A percentile compares a stretch with the other conserved stretches of the same genome.
phyloP scores from a whole-genome alignment of 2,113 vertebrate genomes.

The Poecilia latipinna region DNA sequence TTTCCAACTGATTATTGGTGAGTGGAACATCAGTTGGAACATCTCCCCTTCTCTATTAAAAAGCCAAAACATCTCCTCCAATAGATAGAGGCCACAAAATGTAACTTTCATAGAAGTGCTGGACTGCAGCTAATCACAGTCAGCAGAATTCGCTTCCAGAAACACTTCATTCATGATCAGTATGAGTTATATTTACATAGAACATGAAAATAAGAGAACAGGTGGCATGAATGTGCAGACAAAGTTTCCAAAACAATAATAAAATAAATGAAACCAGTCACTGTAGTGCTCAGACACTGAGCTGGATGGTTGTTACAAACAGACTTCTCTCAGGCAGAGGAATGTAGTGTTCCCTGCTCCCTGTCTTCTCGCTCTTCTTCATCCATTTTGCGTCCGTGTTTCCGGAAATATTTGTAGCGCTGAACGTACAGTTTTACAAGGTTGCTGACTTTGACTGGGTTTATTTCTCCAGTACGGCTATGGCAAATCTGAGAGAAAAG shows the following conservation, averaged over 20 bases:
- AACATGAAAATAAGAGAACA: constrained; percentile 26
- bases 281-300: too few species aligned
- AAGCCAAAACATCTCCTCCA: background rate
- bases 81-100: constrained; percentile 14
- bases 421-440: constrained; percentile 92
- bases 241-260: constrained; percentile 27
- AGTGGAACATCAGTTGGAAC: background rate
- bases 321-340: constrained; percentile 61
- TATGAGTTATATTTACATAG: constrained; percentile 71
- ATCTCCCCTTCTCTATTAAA: background rate
- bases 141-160: constrained; percentile 7
- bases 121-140: constrained; percentile 23
- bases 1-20: constrained; percentile 26
- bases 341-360: constrained; percentile 68
- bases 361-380: constrained; percentile 82
- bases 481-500: constrained; percentile 87
- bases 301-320: background rate
- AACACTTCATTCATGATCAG: constrained; percentile 36
- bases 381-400: constrained; percentile 89
- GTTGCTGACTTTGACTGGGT: constrained; percentile 93
- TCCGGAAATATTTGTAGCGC: constrained; percentile 93
- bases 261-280: background rate
- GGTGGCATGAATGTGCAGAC: constrained; percentile 28
- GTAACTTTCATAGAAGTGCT: constrained; percentile 23
- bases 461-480: constrained; percentile 94